Evolutionary conservation across 2,113 vertebrate genomes (phyloP), one percentile per base, ranked within the genome.

Genomic region (Tinamus guttatus): DNA sequence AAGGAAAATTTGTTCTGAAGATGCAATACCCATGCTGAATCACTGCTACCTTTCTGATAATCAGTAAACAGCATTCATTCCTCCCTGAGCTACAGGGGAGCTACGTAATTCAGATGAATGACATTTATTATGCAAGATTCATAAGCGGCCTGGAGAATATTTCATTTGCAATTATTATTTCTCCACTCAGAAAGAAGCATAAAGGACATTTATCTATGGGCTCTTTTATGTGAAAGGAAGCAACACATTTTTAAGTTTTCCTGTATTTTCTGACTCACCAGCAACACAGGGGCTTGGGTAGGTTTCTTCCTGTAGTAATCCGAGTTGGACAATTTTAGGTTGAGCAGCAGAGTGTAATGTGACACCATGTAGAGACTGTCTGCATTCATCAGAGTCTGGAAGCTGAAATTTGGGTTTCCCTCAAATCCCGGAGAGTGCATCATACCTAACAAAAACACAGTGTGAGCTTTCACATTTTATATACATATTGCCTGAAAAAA

Each of bases 301-400:
- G 98, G 97, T 52, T 99, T 98, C 83, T 98, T 98, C 28, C 98
- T 97, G 98, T 99, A 99, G 98, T 98, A 99, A 96, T 99, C 99
- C 0, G 98, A 97, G 56, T 98, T 99, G 91, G 98, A 98, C 52
- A 99, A 98, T 89, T 99, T 99, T 77, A 99, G 98, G 90, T 99
- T 99, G 93, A 99, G 98, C 79, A 99, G 98, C 38, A 99, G 98
- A n/a, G 98, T 98, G 22, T 98, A 99, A 97, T 98, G 99, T 0
- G 99, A 98, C 6, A 99, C 97, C 64, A 98, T 96, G 93, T 99
- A 99, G 41, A 99, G 97, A 36, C 99, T 99, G 85, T 99, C 99
- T 0, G 99, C 99, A 7, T 99, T 99, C 98, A 99, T 98, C 94
- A 99, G 97, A 41, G 98, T 98, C 97, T 99, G 99, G 85, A 98